These are phyloP conservation scores for Buceros bicornis DNA, from an alignment of 2,797 vertebrate genomes.

Conservation along the genomic window DNA sequence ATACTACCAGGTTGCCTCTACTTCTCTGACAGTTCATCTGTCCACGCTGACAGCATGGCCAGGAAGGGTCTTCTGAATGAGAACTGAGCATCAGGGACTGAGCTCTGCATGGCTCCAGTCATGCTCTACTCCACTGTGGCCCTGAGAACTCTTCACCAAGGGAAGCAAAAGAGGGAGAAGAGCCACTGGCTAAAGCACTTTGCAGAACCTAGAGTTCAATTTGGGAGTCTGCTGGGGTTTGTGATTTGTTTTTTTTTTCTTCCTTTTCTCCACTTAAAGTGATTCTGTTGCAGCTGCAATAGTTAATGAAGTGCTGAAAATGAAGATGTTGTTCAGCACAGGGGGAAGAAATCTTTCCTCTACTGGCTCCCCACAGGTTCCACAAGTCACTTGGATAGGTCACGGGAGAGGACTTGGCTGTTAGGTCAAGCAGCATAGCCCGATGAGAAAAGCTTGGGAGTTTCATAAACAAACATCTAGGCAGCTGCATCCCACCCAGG, in stretches of 20 bases:
- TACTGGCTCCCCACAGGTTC: not conserved
- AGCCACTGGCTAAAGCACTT: not conserved
- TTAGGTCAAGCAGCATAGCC: not conserved
- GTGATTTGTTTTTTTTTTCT: not conserved
- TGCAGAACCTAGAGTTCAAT: not conserved
- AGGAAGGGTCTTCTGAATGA: not conserved
- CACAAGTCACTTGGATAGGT: not conserved
- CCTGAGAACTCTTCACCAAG: not conserved
- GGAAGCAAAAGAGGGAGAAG: not conserved
- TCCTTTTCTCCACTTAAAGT: not conserved
- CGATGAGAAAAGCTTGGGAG: not conserved
- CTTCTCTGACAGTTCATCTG: not conserved
- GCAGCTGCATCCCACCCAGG: slow-evolving; percentile 60
- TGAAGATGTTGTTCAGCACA: not conserved
- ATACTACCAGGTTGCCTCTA: no score
- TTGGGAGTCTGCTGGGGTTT: not conserved
- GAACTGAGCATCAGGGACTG: not conserved
- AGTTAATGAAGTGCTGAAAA: slow-evolving; percentile 47
- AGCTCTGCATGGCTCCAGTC: rapidly evolving
- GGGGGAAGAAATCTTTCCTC: not conserved
- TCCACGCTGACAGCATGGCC: not conserved
- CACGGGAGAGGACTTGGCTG: not conserved
- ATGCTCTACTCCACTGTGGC: no score
- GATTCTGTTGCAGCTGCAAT: slow-evolving; percentile 29
- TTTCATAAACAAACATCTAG: slow-evolving; percentile 48